Evolutionary conservation across 1,140 invertebrate species (phyloP), one percentile per base, ranked within the genome.

Genomic region (Brachionus sp.): DNA sequence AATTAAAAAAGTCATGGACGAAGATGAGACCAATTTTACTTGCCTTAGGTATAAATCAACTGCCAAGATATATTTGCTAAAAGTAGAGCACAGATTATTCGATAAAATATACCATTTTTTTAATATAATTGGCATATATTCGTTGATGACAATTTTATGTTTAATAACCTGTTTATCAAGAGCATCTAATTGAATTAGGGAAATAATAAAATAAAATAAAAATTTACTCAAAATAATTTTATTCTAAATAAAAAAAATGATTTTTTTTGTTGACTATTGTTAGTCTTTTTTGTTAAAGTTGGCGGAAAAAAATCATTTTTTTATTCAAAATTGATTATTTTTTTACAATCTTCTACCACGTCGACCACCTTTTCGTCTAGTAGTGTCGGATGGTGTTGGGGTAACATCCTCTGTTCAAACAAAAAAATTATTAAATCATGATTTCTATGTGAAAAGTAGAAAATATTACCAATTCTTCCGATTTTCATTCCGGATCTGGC

Each of bases 401-500:
- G 97, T 99, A 0, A 99, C 98, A 92, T 99, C 98, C 90, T 92
- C 92, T 89, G 88, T 35, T 87, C 87, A 86, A 85, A 84, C 25
- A 77, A 84, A 78, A 78, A 29, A 46, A 37, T 44, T 50, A 23
- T 53, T 23, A 73, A 35, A 46, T 35, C 13, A 68, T 57, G 44
- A 73, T 16, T 35, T 50, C 5, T n/a, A 19, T 83, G 6, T 44
- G 5, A 25, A 62, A n/a, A 25, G 35, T 16, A n/a, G 29, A 29
- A 78, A 53, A n/a, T 77, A 84, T 85, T 86, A 90, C 90, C 96
- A 90, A 99, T 99, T 86, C 97, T 93, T 53, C 98, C 98, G 89
- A 99, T 99, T 89, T 98, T 98, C 95, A 99, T 99, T 85, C 94
- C 95, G 64, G 96, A 95, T 90, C 98, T 94, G 86, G 98, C 98